A percentile compares a stretch with the other conserved stretches of the same genome.
Conservation (phyloP, 2,113 vertebrate genomes). For the Eolophus roseicapilla region DNA sequence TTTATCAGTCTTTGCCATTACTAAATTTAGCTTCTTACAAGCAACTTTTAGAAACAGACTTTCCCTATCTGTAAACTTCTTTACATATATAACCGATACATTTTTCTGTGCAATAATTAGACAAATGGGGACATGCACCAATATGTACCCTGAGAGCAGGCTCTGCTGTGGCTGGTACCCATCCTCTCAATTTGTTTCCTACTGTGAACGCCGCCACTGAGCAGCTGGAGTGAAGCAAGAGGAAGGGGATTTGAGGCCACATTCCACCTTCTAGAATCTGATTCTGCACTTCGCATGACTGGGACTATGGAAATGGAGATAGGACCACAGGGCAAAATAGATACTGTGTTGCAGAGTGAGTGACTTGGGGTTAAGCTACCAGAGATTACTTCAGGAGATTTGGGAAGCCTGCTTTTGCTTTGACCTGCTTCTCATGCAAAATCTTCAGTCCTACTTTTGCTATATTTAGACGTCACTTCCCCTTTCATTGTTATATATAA, state of each 20-base stretch:
- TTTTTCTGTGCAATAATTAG: neutral
- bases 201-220: neutral
- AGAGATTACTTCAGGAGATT: neutral
- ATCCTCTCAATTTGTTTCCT: neutral
- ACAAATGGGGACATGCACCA: neutral
- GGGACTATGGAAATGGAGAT: neutral
- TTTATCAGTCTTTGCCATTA: neutral
- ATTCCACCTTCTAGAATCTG: neutral
- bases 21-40: neutral
- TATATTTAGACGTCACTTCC: constrained; percentile 16
- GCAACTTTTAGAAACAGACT: neutral
- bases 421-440: neutral
- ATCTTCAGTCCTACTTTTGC: neutral
- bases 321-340: neutral
- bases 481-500: neutral
- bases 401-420: neutral
- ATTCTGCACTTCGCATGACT: neutral
- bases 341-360: neutral
- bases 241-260: neutral
- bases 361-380: neutral
- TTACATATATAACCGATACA: neutral
- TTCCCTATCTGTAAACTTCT: neutral
- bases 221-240: neutral
- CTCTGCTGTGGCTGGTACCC: neutral
- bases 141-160: too few species aligned